A percentile compares a stretch with the other conserved stretches of the same genome.
Conservation (phyloP, 2,113 vertebrate species). For the Tinamus guttatus region DNA sequence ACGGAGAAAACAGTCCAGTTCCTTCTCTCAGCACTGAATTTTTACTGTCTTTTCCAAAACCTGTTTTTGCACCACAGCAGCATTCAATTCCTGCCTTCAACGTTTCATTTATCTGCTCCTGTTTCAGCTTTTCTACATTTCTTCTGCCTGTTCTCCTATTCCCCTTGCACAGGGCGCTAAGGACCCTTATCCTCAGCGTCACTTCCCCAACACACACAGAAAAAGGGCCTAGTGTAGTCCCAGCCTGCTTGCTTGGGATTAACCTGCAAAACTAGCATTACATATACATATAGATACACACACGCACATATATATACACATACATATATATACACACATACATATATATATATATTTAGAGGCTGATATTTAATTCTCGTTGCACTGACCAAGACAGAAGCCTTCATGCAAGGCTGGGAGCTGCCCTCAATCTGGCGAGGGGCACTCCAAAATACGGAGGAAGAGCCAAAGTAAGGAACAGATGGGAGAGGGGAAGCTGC, state of each 20-base stretch:
- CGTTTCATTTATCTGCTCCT: neutral
- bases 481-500: constrained; percentile 33
- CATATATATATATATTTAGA: neutral
- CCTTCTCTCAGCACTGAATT: fast-evolving
- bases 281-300: neutral
- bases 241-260: neutral
- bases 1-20: neutral
- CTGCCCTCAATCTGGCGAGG: neutral
- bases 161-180: fast-evolving
- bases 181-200: fast-evolving
- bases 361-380: neutral
- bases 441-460: neutral
- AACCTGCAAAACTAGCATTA: neutral
- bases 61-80: neutral
- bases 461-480: constrained; percentile 5
- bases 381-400: fast-evolving
- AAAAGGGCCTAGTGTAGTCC: neutral
- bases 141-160: neutral
- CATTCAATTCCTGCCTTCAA: too few relatives aligned
- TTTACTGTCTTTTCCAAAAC: neutral
- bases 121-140: neutral
- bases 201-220: fast-evolving
- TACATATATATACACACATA: too few relatives aligned
- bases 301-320: too few relatives aligned
- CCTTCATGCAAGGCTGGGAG: fast-evolving